Evolutionary conservation across 2,888 invertebrate species (phyloP), one percentile per base, ranked within the genome.

Genomic region (Dusona sp.): DNA sequence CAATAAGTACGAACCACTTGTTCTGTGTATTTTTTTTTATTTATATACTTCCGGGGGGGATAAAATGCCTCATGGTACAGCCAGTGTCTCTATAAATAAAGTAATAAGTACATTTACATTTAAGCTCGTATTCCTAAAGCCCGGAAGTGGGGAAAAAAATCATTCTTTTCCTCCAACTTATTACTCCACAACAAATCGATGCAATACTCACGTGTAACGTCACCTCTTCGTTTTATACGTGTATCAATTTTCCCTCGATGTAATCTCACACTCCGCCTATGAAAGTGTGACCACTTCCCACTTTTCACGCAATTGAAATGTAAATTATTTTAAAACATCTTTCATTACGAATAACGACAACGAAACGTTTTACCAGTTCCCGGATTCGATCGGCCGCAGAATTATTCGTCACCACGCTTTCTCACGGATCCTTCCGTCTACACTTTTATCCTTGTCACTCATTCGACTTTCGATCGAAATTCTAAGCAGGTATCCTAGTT

Each of bases 371-470:
- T 65, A 25, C 48, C 33, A 48, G 64, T 13, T 57, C 11, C 13
- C 2, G 16, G 13, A 25, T 29, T 13, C 29, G 4, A 48, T 72
- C 54, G 42, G 19, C 42, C 42, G 8, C 25, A 54, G 22, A 51
- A 36, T 61, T 70, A 82, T 74, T 82, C 36, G 38, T 84, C 83
- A 61, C 38, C 29, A 9, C 25, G 81, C 87, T 88, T 88, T 88
- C 88, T 80, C 88, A 86, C 80, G 80, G 74, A 82, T 75, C 25
- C 25, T 22, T 64, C 64, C n/a, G 2, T 6, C 64, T 64, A 2
- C 57, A 57, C 22, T 57, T 25, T 25, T 25, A 1, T 57, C 11
- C 57, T 25, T 57, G 0, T 57, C n/a, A 57, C 13, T n/a, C 11
- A 3, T 57, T 25, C 7, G n/a, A 57, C 57, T 57, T 22, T 25